Evolutionary conservation across 2,113 vertebrate species (phyloP).

Genomic region (Anas platyrhynchos): DNA sequence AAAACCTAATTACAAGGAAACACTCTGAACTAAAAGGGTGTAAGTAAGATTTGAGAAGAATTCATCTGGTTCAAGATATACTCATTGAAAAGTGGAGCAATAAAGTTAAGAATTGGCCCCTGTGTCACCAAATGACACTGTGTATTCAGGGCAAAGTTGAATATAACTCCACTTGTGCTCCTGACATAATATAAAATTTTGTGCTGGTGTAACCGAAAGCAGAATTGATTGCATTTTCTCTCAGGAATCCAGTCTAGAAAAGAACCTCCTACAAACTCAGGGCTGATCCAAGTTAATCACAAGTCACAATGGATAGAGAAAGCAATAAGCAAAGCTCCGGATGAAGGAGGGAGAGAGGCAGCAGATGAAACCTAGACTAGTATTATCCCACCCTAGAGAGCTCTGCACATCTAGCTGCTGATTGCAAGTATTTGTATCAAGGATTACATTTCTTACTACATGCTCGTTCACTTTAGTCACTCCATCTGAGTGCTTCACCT

Average conservation of each 20-base stretch:
- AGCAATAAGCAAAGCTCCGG: not conserved
- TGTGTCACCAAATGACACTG: not conserved
- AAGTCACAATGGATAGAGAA: not conserved
- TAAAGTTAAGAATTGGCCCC: not conserved
- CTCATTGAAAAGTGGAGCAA: not conserved
- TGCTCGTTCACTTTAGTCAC: rapidly evolving
- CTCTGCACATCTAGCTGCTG: not conserved
- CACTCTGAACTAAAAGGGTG: not conserved
- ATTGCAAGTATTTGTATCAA: rapidly evolving
- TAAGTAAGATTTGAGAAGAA: not conserved
- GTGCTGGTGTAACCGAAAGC: not conserved
- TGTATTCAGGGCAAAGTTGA: not conserved
- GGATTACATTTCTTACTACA: rapidly evolving
- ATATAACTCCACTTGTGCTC: not conserved
- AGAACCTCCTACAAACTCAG: not conserved
- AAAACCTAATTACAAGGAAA: not conserved
- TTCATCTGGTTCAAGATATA: not conserved
- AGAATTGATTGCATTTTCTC: not conserved
- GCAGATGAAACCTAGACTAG: rapidly evolving
- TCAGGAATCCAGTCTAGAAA: not conserved
- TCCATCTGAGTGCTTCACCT: not conserved
- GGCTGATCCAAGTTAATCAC: not conserved
- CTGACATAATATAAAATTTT: not conserved
- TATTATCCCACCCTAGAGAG: not conserved
- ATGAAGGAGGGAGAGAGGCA: not conserved